Conservation (phyloP, 2,888 invertebrate genomes). For the Kryphioiulus occultus region DNA sequence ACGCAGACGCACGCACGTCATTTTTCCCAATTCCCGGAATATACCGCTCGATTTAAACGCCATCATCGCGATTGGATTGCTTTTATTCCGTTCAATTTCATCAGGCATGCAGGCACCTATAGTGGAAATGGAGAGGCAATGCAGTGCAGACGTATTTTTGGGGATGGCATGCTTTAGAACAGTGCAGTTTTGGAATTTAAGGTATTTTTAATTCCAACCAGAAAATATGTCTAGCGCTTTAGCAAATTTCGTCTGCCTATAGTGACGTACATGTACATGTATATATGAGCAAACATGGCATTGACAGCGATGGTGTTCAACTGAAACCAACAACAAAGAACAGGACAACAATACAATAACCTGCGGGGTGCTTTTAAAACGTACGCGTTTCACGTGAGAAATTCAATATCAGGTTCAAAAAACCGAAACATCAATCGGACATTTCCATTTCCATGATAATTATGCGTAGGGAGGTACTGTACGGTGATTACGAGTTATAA, state of each 20-base stretch:
- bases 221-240: background rate
- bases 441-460: background rate
- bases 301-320: background rate
- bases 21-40: background rate
- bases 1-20: background rate
- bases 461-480: background rate
- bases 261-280: background rate
- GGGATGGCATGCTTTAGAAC: background rate
- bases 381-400: background rate
- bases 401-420: background rate
- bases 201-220: background rate
- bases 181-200: background rate
- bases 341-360: background rate
- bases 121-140: background rate
- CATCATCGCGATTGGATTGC: background rate
- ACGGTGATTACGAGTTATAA: too few relatives aligned
- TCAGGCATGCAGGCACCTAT: background rate
- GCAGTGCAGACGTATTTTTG: background rate
- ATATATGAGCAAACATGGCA: background rate
- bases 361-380: background rate
- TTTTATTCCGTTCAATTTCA: constrained; percentile 9
- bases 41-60: background rate
- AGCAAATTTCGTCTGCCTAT: background rate
- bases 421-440: background rate
- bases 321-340: background rate